These are phyloP conservation scores for Gymnoscelis rufifasciata DNA, from an alignment of 2,888 invertebrate genomes.

Conservation along the genomic window DNA sequence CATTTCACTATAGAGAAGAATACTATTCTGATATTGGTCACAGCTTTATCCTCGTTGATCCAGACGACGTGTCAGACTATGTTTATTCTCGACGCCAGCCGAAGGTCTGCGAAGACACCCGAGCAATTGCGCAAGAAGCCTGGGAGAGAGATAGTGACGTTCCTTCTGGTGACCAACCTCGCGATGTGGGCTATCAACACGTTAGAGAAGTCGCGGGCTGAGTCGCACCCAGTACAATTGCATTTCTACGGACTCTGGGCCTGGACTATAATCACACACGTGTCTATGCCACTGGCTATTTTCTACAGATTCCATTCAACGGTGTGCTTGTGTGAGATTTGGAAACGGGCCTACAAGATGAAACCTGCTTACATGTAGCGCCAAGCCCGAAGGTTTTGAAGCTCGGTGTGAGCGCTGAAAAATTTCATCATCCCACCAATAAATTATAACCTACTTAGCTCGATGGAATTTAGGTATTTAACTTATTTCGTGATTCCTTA, in stretches of 20 bases:
- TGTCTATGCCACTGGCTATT: slow-evolving; percentile 94
- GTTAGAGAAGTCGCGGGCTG: slow-evolving; percentile 92
- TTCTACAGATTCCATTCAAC: slow-evolving; percentile 97
- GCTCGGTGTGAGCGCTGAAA: too few species aligned
- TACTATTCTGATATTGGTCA: slow-evolving; percentile 88
- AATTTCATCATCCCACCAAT: too few species aligned
- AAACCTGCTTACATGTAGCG: slow-evolving; percentile 91
- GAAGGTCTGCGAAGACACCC: slow-evolving; percentile 88
- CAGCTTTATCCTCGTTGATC: slow-evolving; percentile 90
- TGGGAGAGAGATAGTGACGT: slow-evolving; percentile 95
- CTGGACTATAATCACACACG: slow-evolving; percentile 97
- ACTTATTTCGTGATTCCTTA: background rate
- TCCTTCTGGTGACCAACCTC: slow-evolving; percentile 91
- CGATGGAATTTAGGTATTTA: background rate
- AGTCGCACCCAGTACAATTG: slow-evolving; percentile 94
- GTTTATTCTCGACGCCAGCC: slow-evolving; percentile 93
- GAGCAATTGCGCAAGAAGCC: slow-evolving; percentile 92
- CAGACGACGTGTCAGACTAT: slow-evolving; percentile 95
- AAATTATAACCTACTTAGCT: too few species aligned
- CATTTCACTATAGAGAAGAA: slow-evolving; percentile 91
- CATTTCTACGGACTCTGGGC: slow-evolving; percentile 96
- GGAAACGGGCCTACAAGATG: slow-evolving; percentile 97
- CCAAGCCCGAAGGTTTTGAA: slow-evolving; percentile 57
- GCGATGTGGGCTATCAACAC: slow-evolving; percentile 98
- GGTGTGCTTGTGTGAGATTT: slow-evolving; percentile 96